Percentiles rank a stretch among this genome's conserved stretches.
These are phyloP conservation scores for Amphiprion percula DNA, from an alignment of 2,113 vertebrate genomes.

Conservation along the genomic window DNA sequence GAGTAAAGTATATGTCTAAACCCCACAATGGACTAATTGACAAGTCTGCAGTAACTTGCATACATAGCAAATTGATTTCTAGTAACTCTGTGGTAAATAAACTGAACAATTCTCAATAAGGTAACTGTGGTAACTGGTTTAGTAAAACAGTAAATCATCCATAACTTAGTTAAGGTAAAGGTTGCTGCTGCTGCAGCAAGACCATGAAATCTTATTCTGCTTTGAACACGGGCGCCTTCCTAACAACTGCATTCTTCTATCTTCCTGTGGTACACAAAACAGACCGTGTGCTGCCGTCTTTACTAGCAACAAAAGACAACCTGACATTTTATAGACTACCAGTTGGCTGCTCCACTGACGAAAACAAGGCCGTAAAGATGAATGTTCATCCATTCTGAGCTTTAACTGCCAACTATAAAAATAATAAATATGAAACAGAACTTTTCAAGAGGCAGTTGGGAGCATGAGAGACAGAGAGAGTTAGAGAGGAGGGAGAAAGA, in stretches of 20 bases:
- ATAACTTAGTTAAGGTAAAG: slow-evolving; percentile 48
- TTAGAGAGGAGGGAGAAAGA: not conserved
- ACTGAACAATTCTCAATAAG: slow-evolving; percentile 13
- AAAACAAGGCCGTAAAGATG: slow-evolving; percentile 50
- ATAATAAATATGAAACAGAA: slow-evolving; percentile 49
- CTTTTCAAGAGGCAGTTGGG: not conserved
- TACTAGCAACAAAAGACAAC: slow-evolving; percentile 40
- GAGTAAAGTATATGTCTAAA: not conserved
- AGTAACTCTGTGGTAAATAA: not conserved
- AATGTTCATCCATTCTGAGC: slow-evolving; percentile 44
- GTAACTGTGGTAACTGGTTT: slow-evolving; percentile 17
- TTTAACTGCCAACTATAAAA: slow-evolving; percentile 48
- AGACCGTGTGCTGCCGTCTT: slow-evolving; percentile 6
- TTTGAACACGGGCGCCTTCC: slow-evolving; percentile 29
- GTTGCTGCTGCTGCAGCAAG: not conserved
- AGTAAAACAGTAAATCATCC: slow-evolving; percentile 38
- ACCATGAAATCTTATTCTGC: slow-evolving; percentile 19
- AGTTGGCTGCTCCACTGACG: slow-evolving; percentile 30
- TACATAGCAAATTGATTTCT: not conserved
- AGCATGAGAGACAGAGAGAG: not conserved
- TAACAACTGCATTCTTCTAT: slow-evolving; percentile 6
- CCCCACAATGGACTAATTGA: not conserved
- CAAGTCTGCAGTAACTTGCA: not conserved
- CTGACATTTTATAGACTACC: slow-evolving; percentile 46
- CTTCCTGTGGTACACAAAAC: slow-evolving; percentile 19